These are phyloP conservation scores for Antechinus stuartii DNA, from an alignment of 2,113 vertebrate species.

Conservation along the genomic window DNA sequence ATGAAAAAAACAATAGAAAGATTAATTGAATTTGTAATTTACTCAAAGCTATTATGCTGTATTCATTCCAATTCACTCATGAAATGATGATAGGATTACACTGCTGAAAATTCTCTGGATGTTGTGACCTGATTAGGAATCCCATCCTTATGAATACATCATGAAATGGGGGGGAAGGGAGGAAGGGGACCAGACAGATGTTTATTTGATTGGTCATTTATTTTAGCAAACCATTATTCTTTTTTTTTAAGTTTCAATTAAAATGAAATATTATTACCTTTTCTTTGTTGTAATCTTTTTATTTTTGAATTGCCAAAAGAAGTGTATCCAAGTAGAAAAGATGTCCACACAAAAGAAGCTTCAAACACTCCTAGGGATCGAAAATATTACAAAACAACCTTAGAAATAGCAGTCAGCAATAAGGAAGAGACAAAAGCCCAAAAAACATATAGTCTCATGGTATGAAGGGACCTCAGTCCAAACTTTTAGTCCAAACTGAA, in stretches of 20 bases:
- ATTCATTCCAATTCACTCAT: conserved; percentile 6
- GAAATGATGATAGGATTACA: conserved; percentile 14
- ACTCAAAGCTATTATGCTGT: neutral
- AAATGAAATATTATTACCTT: neutral
- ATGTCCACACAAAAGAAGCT: neutral
- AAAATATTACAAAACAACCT: neutral
- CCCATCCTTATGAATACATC: neutral
- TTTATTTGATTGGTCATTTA: neutral
- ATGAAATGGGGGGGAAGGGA: neutral
- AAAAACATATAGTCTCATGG: neutral
- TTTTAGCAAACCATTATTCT: neutral
- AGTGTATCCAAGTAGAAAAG: neutral
- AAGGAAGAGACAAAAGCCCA: neutral
- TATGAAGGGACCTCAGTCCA: neutral
- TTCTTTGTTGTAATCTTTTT: neutral
- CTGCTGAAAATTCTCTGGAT: conserved; percentile 13
- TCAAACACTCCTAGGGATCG: neutral
- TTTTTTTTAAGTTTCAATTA: neutral
- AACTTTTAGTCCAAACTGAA: neutral
- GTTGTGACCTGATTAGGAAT: neutral
- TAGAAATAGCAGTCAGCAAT: neutral
- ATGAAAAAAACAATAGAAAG: conserved; percentile 1
- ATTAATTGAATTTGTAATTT: conserved; percentile 39
- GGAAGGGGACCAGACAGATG: neutral
- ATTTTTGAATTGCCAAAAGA: neutral